phyloP scores from a whole-genome alignment of 2,113 vertebrate species.

The Callospermophilus lateralis region DNA sequence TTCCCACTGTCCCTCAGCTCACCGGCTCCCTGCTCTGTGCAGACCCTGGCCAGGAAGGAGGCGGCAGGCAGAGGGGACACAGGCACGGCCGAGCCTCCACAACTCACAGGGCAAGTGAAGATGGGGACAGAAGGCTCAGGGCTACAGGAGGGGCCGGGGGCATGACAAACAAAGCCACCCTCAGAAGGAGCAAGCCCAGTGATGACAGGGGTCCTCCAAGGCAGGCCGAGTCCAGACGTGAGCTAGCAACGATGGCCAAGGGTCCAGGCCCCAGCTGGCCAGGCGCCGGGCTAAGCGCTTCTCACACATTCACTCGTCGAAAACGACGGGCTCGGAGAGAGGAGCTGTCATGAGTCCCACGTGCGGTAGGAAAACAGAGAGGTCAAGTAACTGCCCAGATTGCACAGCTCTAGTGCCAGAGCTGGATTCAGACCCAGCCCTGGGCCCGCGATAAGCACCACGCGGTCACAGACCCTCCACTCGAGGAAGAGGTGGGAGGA shows the following conservation, averaged over 20 bases:
- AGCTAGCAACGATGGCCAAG: accelerated
- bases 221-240: background rate
- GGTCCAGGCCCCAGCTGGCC: accelerated
- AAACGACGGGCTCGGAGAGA: background rate
- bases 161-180: background rate
- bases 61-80: background rate
- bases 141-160: background rate
- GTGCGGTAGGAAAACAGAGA: background rate
- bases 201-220: background rate
- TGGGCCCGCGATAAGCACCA: accelerated
- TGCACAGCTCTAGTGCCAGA: background rate
- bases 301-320: background rate
- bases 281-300: background rate
- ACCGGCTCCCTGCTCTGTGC: background rate
- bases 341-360: background rate
- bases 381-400: too few relatives aligned
- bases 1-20: background rate
- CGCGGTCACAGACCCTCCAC: background rate
- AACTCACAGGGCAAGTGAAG: background rate
- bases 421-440: background rate
- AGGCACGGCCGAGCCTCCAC: background rate
- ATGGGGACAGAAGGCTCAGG: accelerated
- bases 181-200: accelerated
- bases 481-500: background rate
- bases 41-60: background rate